Percentiles rank a stretch among this genome's conserved stretches.
These are phyloP conservation scores for Zaprionus lineosus DNA, from an alignment of 2,888 invertebrate species.

Conservation along the genomic window DNA sequence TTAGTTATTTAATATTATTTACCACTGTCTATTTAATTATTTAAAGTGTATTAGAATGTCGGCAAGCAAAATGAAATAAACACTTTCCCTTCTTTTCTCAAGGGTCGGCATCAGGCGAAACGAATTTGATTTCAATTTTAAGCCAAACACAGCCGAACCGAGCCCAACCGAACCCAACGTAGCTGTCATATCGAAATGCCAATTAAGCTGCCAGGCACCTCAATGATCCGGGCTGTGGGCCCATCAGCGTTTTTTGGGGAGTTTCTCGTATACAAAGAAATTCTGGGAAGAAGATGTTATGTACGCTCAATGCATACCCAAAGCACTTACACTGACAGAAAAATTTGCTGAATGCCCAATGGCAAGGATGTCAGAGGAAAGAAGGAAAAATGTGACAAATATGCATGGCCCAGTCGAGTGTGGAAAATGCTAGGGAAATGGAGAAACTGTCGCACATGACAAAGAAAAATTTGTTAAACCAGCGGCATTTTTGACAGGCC, in stretches of 20 bases:
- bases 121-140: constrained; percentile 63
- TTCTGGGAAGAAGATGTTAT: constrained; percentile 36
- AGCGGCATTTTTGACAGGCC: constrained; percentile 33
- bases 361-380: neutral
- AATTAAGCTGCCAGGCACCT: constrained; percentile 63
- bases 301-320: constrained; percentile 53
- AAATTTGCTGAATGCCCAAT: constrained; percentile 2
- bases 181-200: constrained; percentile 71
- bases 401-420: constrained; percentile 46
- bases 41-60: constrained; percentile 20
- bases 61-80: neutral
- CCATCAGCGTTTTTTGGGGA: neutral
- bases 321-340: constrained; percentile 16
- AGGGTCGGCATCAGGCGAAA: constrained; percentile 18
- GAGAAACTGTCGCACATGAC: constrained; percentile 40
- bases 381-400: constrained; percentile 16
- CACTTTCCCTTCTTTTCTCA: neutral
- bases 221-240: constrained; percentile 42
- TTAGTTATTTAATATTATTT: too few relatives aligned
- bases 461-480: constrained; percentile 10
- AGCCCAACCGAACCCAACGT: constrained; percentile 13
- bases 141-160: constrained; percentile 4
- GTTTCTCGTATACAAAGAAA: neutral
- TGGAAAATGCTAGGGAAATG: constrained; percentile 36
- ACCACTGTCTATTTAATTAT: neutral